These are phyloP conservation scores for Crotalus horridus DNA, from an alignment of 2,113 vertebrate genomes.

Conservation along the genomic window DNA sequence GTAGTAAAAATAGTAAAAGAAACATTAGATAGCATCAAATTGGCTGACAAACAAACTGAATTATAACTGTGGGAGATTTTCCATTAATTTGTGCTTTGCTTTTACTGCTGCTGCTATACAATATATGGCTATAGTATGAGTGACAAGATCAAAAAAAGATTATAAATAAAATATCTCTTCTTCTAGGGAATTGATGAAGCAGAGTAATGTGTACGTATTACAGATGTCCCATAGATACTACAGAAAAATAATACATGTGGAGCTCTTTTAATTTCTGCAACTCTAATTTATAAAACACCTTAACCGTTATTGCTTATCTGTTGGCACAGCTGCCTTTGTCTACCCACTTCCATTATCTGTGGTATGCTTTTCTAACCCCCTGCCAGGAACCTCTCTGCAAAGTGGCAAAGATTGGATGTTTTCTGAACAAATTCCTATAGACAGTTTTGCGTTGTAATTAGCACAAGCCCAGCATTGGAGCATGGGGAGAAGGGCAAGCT, in stretches of 20 bases:
- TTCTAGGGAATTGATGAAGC: background rate
- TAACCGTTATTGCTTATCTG: background rate
- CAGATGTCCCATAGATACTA: background rate
- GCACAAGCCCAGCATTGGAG: conserved; percentile 25
- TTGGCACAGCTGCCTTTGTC: too few relatives aligned
- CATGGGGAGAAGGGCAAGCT: conserved; percentile 45
- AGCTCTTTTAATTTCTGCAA: background rate
- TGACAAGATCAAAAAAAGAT: background rate
- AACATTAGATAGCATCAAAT: background rate
- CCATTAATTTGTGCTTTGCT: background rate
- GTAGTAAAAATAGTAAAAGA: background rate
- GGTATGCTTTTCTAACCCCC: background rate
- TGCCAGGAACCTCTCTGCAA: background rate
- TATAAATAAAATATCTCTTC: background rate
- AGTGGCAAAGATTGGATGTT: background rate
- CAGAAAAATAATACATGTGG: background rate
- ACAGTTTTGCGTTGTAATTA: conserved; percentile 52
- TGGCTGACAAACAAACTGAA: background rate
- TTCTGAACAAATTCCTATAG: conserved; percentile 17
- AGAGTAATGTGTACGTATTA: background rate
- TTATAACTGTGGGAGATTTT: background rate
- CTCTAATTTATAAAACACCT: background rate
- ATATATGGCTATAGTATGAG: background rate
- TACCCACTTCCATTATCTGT: background rate
- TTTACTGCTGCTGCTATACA: background rate